Percentiles rank a stretch among this genome's conserved stretches.
Conservation (phyloP, 2,113 vertebrate genomes). For the Bujurquina vittata region DNA sequence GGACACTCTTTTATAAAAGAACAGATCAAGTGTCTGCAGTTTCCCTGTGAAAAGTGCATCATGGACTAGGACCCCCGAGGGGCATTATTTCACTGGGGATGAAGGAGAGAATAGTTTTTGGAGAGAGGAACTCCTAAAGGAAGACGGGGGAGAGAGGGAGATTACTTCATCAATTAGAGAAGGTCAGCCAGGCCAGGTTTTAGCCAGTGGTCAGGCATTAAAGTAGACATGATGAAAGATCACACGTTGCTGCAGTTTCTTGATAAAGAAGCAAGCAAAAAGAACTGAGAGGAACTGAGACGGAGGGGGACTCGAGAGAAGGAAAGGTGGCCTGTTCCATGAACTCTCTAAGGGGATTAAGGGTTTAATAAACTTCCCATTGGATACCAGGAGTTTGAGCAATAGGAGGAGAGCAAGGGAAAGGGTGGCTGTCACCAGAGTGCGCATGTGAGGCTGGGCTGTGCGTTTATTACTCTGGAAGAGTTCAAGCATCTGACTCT, state of each 20-base stretch:
- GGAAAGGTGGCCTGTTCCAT: slow-evolving; percentile 42
- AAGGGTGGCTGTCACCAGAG: slow-evolving; percentile 62
- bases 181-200: slow-evolving; percentile 48
- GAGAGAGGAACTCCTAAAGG: slow-evolving; percentile 39
- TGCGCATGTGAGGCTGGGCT: slow-evolving; percentile 52
- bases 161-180: slow-evolving; percentile 45
- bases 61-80: slow-evolving; percentile 47
- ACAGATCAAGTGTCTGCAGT: neutral
- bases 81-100: slow-evolving; percentile 46
- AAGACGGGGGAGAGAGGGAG: slow-evolving; percentile 48
- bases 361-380: slow-evolving; percentile 67
- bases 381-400: slow-evolving; percentile 57
- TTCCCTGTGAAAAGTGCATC: slow-evolving; percentile 31
- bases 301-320: slow-evolving; percentile 2
- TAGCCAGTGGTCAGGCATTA: slow-evolving; percentile 22
- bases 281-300: neutral
- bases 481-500: neutral
- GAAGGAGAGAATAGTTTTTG: slow-evolving; percentile 33
- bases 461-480: slow-evolving; percentile 18
- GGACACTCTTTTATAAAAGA: neutral
- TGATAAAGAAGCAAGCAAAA: neutral
- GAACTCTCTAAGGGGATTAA: slow-evolving; percentile 70
- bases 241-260: slow-evolving; percentile 27
- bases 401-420: slow-evolving; percentile 33
- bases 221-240: slow-evolving; percentile 42